Base-by-base conservation (phyloP, 2,797 vertebrate genomes). In the Liparis tanakae region DNA sequence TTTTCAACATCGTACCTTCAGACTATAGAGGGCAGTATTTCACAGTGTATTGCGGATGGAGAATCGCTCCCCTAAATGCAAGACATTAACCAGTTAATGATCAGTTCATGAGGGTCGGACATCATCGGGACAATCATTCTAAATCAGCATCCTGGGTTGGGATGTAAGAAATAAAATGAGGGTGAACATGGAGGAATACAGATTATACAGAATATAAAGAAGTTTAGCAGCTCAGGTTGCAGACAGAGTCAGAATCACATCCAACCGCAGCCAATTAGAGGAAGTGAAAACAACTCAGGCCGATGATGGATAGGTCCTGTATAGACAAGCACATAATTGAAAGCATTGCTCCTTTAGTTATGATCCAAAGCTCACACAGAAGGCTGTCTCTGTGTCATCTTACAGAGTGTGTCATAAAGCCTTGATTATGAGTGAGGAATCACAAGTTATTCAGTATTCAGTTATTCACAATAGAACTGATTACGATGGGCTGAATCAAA, bases 381-480 rank as follows among this genome's bases (percentile, higher is more conserved):
- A 50, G 7, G 56, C 34, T 5, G 48, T 34, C 30, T 61, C 36
- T 44, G 56, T 77, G 37, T 67, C 69, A 61, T 46, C 70, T 74
- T 67, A 80, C 62, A 77, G 22, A 18, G 63, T 50, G 3, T 59
- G 64, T 67, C 44, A 80, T 67, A 80, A 76, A 80, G 44, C 20
- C 36, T 36, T 33, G 64, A 48, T 18, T 25, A 56, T 20, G 51
- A 71, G 63, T 53, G 63, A 77, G 64, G 77, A 73, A 72, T 78
- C 39, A 64, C 14, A 74, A 63, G 56, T 62, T 37, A 64, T 79
- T 82, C 67, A 64, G 56, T 76, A 59, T 83, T 86, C 83, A 84
- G 46, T 80, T 88, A 78, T 72, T 80, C 76, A 82, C 75, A 79
- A 66, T 70, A 65, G 48, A 67, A 61, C 54, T 81, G 79, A 87